phyloP scores from a whole-genome alignment of 1,140 invertebrate genomes.

The Scaptomyza pallida region DNA sequence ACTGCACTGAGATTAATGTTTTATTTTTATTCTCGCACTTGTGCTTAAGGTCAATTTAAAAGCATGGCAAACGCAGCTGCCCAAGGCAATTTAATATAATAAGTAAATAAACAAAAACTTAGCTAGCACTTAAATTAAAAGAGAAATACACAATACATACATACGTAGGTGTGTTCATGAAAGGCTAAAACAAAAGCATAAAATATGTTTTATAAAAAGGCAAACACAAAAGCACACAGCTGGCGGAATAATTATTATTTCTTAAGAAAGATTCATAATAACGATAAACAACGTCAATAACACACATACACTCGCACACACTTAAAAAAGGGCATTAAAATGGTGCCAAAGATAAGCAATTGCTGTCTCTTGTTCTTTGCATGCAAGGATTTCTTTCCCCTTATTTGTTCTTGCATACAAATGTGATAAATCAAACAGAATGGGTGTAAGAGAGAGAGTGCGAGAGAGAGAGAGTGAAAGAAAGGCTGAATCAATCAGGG shows the following conservation, averaged over 20 bases:
- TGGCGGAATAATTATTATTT: neutral
- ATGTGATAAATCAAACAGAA: constrained; percentile 30
- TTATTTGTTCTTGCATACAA: constrained; percentile 30
- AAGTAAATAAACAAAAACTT: neutral
- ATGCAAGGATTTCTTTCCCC: constrained; percentile 42
- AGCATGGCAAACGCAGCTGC: constrained; percentile 8
- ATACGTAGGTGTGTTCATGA: neutral
- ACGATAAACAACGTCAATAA: constrained; percentile 50
- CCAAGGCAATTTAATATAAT: neutral
- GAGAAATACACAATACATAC: neutral
- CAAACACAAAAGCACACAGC: neutral
- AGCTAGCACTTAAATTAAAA: neutral
- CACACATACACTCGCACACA: too few relatives aligned
- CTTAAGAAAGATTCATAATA: constrained; percentile 70
- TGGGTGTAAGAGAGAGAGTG: neutral
- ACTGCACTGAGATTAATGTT: neutral
- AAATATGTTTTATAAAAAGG: neutral
- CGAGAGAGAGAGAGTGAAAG: neutral
- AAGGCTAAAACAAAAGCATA: neutral
- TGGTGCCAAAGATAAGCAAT: constrained; percentile 61
- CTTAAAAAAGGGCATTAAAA: constrained; percentile 3
- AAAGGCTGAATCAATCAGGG: constrained; percentile 61
- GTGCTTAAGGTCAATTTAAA: constrained; percentile 6
- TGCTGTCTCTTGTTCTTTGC: constrained; percentile 36
- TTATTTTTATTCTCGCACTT: neutral